Evolutionary conservation across 2,113 vertebrate genomes (phyloP), one percentile per base, ranked within the genome.

Genomic region (Hyperopisus bebe): DNA sequence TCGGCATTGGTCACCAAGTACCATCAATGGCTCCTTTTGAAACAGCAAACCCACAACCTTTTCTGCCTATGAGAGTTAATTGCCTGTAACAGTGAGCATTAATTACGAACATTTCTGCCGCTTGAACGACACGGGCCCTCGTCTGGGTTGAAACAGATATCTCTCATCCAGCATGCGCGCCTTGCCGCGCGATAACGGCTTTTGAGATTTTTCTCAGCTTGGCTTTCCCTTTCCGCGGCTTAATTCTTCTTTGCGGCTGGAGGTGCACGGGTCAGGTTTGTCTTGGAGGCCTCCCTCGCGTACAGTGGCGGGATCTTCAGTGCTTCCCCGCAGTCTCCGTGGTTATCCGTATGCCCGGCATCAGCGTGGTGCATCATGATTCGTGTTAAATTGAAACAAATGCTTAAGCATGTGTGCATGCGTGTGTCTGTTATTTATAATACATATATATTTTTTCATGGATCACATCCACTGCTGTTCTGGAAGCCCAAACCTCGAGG

Each of bases 201-300:
- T 91, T 89, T 86, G 90, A 87, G 90, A 83, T 92, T 90, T 89
- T 89, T 90, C 90, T 47, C 66, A 86, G 88, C 90, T 91, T 92
- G 90, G 92, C 91, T 87, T 58, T 3, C 70, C 48, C 91, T 90
- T 91, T 92, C 88, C 90, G 89, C 89, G 50, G 48, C 90, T 91
- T 90, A 90, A 87, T 89, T 90, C 88, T 86, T 92, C 90, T 51
- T 91, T 24, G 9, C 8, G 0, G 70, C 89, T 92, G 88, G 87
- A 92, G 93, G 94, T 92, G 35, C 90, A 91, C 90, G 93, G n/a
- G 90, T 89, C 92, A 90, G 92, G 94, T 95, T 93, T 92, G 93
- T 80, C 48, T 24, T 19, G 51, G 7, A 9, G 27, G 48, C 3
- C 31, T 39, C 19, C 86, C n/a, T 21, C 27, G 0, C 1, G 8